Evolutionary conservation across 2,797 vertebrate species (phyloP).

Genomic region (Mus minutoides): DNA sequence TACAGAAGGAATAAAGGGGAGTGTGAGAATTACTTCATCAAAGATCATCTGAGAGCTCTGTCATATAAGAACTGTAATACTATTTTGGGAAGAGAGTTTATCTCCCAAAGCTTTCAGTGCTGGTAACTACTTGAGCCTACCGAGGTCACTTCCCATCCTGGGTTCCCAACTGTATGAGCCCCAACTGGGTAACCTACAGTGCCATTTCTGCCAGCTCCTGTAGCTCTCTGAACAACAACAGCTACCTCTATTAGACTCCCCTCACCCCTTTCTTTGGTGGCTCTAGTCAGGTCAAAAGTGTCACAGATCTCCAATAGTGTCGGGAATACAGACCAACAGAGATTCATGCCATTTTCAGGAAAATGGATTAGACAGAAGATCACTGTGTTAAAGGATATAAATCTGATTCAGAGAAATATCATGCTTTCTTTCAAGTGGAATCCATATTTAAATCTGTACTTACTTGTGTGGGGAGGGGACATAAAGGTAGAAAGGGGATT

Average conservation of each 20-base stretch:
- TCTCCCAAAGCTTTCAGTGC: not conserved
- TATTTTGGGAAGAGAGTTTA: not conserved
- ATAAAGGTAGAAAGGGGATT: not conserved
- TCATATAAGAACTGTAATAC: not conserved
- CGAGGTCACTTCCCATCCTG: not conserved
- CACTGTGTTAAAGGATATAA: not conserved
- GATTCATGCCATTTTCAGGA: not conserved
- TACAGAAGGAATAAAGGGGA: not conserved
- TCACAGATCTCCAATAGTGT: not conserved
- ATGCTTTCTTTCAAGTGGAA: not conserved
- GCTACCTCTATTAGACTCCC: not conserved
- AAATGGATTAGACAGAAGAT: not conserved
- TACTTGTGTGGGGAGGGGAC: not conserved
- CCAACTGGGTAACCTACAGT: not conserved
- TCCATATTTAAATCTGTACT: not conserved
- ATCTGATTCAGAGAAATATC: not conserved
- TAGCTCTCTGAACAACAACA: not conserved
- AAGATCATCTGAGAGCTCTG: not conserved
- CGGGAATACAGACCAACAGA: not conserved
- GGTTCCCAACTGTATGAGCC: not conserved
- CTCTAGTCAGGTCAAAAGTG: not conserved
- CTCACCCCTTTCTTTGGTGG: not conserved
- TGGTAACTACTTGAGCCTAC: not conserved
- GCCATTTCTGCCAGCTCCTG: not conserved
- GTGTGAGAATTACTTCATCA: not conserved